Evolutionary conservation across 1,140 invertebrate genomes (phyloP), one percentile per base, ranked within the genome.

Genomic region (Aphelenchoides besseyi): DNA sequence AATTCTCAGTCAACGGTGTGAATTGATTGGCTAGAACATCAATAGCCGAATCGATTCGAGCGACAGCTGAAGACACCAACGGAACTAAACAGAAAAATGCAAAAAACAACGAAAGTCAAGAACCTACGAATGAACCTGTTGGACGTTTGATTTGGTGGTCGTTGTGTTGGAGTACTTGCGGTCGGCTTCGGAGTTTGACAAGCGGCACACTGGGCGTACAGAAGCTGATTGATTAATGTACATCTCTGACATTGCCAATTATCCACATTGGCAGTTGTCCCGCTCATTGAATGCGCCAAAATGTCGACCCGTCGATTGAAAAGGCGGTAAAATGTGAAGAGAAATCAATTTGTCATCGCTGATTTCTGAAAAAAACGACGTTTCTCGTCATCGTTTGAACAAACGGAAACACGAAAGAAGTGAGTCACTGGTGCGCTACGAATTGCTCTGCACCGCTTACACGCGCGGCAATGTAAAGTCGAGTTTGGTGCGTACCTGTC

Each of bases 211-310:
- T 37, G 30, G 8, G 12, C 16, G 3, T 28, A 23, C 26, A 68
- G 23, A 61, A 74, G 53, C 26, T 33, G 62, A 37, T 74, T 74
- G 16, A 74, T 28, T 28, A 74, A 52, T 18, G 73, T 74, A 55
- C 73, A 74, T 52, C 48, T 36, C 41, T 69, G 73, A 54, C 73
- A 74, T 48, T 48, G 41, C 41, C 41, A 48, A 16, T 48, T 23
- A n/a, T n/a, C n/a, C n/a, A n/a, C n/a, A n/a, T n/a, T n/a, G n/a
- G n/a, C n/a, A n/a, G n/a, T n/a, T n/a, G n/a, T n/a, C n/a, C n/a
- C n/a, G n/a, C n/a, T n/a, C n/a, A n/a, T n/a, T n/a, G n/a, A n/a
- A n/a, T n/a, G n/a, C n/a, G n/a, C n/a, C n/a, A n/a, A n/a, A n/a
- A n/a, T n/a, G n/a, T n/a, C n/a, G n/a, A n/a, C n/a, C n/a, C n/a